phyloP scores from a whole-genome alignment of 2,888 invertebrate genomes.

The Troglohyphantes excavatus region DNA sequence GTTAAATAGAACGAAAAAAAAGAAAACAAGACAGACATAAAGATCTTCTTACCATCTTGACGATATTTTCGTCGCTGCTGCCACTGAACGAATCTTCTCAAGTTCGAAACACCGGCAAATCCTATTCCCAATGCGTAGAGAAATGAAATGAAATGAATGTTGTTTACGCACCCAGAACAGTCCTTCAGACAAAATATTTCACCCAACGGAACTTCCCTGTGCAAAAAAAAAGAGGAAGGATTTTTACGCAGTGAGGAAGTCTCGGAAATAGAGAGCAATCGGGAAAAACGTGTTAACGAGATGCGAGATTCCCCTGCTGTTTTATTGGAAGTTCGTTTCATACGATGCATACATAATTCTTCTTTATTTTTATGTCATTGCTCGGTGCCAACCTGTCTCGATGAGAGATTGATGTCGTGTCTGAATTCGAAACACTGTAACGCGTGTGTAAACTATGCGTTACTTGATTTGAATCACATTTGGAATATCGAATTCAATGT shows the following conservation, averaged over 20 bases:
- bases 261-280: slow-evolving; percentile 26
- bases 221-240: slow-evolving; percentile 12
- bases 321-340: not conserved
- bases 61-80: not conserved
- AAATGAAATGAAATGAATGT: slow-evolving; percentile 2
- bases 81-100: slow-evolving; percentile 22
- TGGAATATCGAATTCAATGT: too few relatives aligned
- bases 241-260: slow-evolving; percentile 28
- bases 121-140: not conserved
- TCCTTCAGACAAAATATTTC: slow-evolving; percentile 41
- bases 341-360: not conserved
- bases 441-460: too few relatives aligned
- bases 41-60: slow-evolving; percentile 20
- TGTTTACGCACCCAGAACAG: slow-evolving; percentile 28
- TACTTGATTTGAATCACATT: too few relatives aligned
- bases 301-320: not conserved
- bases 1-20: not conserved
- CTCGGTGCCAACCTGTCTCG: not conserved
- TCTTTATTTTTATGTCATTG: too few relatives aligned
- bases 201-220: slow-evolving; percentile 58
- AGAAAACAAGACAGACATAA: not conserved
- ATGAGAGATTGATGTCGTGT: too few relatives aligned
- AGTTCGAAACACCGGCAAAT: not conserved
- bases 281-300: slow-evolving; percentile 4
- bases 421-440: too few relatives aligned